Evolutionary conservation across 2,113 vertebrate species (phyloP).

Genomic region (Caloenas nicobarica): DNA sequence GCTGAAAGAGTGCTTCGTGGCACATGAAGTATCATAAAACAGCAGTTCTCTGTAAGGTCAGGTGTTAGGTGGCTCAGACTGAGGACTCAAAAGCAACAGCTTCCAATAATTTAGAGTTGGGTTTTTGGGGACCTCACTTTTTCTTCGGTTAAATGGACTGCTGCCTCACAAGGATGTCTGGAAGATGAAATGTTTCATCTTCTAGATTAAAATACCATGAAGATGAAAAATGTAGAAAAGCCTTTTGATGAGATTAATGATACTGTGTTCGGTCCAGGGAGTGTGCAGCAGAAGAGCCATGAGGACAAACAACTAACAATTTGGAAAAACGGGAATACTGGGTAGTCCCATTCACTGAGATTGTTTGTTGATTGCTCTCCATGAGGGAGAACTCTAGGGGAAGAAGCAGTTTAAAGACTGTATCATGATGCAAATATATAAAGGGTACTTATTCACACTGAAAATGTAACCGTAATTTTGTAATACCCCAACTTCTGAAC

Average conservation of each 20-base stretch:
- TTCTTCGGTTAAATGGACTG: not conserved
- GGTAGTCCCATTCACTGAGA: not conserved
- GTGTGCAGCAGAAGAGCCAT: not conserved
- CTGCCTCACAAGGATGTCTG: not conserved
- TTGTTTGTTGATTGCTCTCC: not conserved
- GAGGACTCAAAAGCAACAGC: not conserved
- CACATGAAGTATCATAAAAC: not conserved
- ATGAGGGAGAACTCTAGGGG: not conserved
- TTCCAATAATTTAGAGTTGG: not conserved
- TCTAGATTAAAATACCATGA: not conserved
- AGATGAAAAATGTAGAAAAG: not conserved
- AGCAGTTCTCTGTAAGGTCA: not conserved
- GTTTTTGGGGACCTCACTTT: not conserved
- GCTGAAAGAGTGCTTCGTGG: not conserved
- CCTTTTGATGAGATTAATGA: not conserved
- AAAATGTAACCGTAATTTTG: not conserved
- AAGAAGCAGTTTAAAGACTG: not conserved
- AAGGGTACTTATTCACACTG: not conserved
- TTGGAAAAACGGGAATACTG: not conserved
- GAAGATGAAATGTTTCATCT: not conserved
- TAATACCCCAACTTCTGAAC: not conserved
- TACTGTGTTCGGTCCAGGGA: not conserved
- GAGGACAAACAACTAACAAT: not conserved
- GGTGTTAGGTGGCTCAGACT: not conserved
- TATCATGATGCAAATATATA: not conserved